Percentiles rank a stretch among this genome's conserved stretches.
Conservation (phyloP, 1,140 invertebrate genomes). For the Drosophila hydei region DNA sequence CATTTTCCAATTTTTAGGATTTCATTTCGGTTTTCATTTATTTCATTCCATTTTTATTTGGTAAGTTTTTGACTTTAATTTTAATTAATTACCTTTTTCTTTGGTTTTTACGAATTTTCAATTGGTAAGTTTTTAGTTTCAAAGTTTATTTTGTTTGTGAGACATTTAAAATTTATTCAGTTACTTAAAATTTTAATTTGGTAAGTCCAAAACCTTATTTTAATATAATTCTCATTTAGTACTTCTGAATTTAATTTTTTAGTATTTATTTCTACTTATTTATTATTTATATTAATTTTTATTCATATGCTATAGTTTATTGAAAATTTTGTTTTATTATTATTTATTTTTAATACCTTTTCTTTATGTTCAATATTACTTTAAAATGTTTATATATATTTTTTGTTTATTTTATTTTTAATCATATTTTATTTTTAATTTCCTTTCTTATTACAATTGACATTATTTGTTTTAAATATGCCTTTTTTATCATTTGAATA, state of each 20-base stretch:
- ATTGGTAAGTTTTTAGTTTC: conserved; percentile 14
- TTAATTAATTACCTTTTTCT: background rate
- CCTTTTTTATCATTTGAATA: no score
- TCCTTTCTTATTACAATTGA: no score
- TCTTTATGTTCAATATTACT: no score
- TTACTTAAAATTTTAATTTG: conserved; percentile 22
- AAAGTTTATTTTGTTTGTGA: background rate
- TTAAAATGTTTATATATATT: no score
- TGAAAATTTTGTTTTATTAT: no score
- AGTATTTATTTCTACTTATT: background rate
- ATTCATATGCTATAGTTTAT: no score
- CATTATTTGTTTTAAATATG: no score
- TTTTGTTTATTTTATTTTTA: no score
- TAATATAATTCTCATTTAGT: background rate
- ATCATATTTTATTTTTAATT: no score
- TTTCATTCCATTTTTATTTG: conserved; percentile 20
- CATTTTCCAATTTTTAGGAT: background rate
- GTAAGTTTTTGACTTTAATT: conserved; percentile 16
- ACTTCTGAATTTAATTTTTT: background rate
- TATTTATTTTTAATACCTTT: no score
- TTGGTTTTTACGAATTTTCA: background rate
- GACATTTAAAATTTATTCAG: background rate
- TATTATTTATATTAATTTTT: conserved; percentile 2
- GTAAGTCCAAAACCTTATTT: conserved; percentile 15
- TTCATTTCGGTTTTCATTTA: background rate